A percentile compares a stretch with the other conserved stretches of the same genome.
These are phyloP conservation scores for Oreamnos americanus DNA, from an alignment of 2,113 vertebrate species.

Conservation along the genomic window DNA sequence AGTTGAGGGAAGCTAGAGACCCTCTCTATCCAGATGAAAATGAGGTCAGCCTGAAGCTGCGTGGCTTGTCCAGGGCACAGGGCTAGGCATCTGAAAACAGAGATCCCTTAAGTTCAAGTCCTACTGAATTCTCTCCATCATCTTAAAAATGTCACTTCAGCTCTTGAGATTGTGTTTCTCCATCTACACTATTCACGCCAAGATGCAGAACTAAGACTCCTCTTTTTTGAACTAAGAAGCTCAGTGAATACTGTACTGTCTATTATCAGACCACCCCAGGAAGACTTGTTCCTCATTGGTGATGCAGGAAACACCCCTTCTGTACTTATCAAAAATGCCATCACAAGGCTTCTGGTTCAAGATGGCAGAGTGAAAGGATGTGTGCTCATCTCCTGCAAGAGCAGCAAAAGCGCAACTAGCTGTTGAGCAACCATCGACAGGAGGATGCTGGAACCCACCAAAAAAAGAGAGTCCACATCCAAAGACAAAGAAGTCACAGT, in stretches of 20 bases:
- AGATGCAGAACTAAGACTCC: background rate
- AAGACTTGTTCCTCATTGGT: background rate
- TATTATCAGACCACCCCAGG: background rate
- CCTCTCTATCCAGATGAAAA: too few species aligned
- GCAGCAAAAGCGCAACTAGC: background rate
- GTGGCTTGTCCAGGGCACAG: too few species aligned
- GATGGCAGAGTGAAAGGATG: background rate
- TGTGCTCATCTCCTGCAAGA: background rate
- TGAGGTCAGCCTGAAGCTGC: too few species aligned
- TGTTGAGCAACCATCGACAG: background rate
- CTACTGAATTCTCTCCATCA: background rate
- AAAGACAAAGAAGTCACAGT: background rate
- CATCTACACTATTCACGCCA: background rate
- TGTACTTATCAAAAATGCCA: background rate
- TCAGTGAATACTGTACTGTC: background rate
- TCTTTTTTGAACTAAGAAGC: too few species aligned
- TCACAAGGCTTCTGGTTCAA: background rate
- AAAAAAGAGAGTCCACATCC: background rate
- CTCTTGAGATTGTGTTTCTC: background rate
- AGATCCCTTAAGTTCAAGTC: too few species aligned
- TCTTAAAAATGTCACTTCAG: too few species aligned
- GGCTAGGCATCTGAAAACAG: too few species aligned
- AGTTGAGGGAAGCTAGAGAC: too few species aligned
- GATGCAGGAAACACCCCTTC: background rate
- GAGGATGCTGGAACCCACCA: background rate